Evolutionary conservation across 2,797 vertebrate species (phyloP).

Genomic region (Pipistrellus pipistrellus): DNA sequence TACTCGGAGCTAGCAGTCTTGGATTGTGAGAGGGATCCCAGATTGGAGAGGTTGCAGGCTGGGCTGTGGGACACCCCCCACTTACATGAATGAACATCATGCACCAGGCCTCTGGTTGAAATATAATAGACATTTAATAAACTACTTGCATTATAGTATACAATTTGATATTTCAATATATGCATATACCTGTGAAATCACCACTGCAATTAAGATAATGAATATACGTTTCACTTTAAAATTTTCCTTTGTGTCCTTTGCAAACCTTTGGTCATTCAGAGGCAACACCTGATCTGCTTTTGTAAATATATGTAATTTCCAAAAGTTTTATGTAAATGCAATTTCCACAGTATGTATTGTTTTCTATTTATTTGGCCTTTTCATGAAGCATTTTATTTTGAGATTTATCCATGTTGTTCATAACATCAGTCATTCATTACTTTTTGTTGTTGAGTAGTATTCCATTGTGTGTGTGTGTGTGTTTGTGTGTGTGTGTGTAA

Average conservation of each 20-base stretch:
- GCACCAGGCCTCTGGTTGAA: too few species aligned
- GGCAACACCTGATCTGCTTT: neutral
- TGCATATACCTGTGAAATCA: neutral
- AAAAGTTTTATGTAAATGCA: neutral
- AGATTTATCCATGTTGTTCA: neutral
- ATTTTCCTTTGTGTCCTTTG: neutral
- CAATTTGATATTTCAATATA: neutral
- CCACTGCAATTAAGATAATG: neutral
- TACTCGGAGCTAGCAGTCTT: too few species aligned
- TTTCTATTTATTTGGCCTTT: neutral
- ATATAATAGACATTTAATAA: neutral
- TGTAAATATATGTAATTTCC: neutral
- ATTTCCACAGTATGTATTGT: neutral
- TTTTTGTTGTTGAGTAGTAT: neutral
- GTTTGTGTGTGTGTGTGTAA: neutral
- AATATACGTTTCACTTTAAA: neutral
- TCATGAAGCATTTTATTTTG: neutral
- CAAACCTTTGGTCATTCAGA: neutral
- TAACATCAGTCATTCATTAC: neutral
- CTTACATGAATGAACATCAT: too few species aligned
- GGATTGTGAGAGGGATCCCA: too few species aligned
- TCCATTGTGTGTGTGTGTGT: neutral
- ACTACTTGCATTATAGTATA: neutral
- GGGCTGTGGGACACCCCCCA: too few species aligned
- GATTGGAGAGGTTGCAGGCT: too few species aligned